A percentile compares a stretch with the other conserved stretches of the same genome.
phyloP scores from a whole-genome alignment of 2,888 invertebrate species.

The Hoplodrina blanda region DNA sequence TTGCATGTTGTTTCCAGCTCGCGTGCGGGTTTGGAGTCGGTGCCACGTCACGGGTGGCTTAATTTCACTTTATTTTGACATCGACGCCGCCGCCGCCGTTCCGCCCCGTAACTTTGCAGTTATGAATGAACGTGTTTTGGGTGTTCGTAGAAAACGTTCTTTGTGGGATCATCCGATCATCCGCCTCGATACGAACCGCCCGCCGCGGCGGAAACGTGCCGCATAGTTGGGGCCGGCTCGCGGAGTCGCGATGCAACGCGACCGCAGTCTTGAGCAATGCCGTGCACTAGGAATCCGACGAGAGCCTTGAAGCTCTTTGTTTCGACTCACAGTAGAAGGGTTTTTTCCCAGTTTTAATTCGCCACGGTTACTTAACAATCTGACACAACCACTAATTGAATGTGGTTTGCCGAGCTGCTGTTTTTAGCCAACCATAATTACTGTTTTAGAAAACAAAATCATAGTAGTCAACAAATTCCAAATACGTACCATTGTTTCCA shows the following conservation, averaged over 20 bases:
- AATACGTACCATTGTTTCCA: slow-evolving; percentile 35
- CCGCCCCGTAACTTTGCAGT: slow-evolving; percentile 76
- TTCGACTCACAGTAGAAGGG: slow-evolving; percentile 73
- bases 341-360: slow-evolving; percentile 73
- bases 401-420: slow-evolving; percentile 71
- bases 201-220: slow-evolving; percentile 76
- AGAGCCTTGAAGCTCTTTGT: slow-evolving; percentile 83
- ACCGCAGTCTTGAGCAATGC: slow-evolving; percentile 80
- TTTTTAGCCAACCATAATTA: slow-evolving; percentile 63
- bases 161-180: slow-evolving; percentile 76
- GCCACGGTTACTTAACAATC: slow-evolving; percentile 66
- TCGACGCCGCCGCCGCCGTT: slow-evolving; percentile 69
- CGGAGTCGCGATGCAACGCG: slow-evolving; percentile 69
- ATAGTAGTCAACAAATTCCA: slow-evolving; percentile 37
- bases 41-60: slow-evolving; percentile 70
- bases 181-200: slow-evolving; percentile 62
- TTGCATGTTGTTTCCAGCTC: slow-evolving; percentile 41
- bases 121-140: slow-evolving; percentile 82
- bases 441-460: slow-evolving; percentile 43
- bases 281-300: slow-evolving; percentile 74
- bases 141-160: slow-evolving; percentile 78
- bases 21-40: slow-evolving; percentile 44
- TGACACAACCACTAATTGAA: slow-evolving; percentile 74
- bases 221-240: slow-evolving; percentile 68
- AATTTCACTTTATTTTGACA: slow-evolving; percentile 77